These are phyloP conservation scores for Chiroxiphia lanceolata DNA, from an alignment of 2,797 vertebrate species.

Conservation along the genomic window DNA sequence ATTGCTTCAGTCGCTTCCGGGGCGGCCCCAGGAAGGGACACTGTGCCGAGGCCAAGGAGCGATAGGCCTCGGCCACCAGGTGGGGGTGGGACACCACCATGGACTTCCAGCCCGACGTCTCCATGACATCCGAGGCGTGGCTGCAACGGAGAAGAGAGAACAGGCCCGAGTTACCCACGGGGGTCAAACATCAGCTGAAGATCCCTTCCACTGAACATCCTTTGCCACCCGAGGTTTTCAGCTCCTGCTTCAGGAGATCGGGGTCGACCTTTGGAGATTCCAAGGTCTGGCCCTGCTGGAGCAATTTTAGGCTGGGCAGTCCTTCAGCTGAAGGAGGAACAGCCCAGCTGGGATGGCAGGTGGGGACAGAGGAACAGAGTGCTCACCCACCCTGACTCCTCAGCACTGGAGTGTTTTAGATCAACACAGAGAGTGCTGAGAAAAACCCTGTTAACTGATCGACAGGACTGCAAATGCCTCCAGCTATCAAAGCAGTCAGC, in stretches of 20 bases:
- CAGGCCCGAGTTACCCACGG: not conserved
- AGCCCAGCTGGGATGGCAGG: not conserved
- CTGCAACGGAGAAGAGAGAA: conserved; percentile 69
- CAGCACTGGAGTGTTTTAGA: not conserved
- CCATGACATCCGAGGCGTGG: conserved; percentile 97
- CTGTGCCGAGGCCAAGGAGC: conserved; percentile 95
- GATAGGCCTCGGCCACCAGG: conserved; percentile 95
- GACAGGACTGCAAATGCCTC: not conserved
- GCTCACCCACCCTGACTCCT: not conserved
- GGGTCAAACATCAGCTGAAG: not conserved
- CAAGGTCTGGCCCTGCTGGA: not conserved
- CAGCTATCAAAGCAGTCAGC: not conserved
- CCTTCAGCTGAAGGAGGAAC: not conserved
- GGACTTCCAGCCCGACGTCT: conserved; percentile 97
- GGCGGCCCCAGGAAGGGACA: conserved; percentile 96
- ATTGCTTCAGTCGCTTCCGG: conserved; percentile 98
- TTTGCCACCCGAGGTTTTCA: too few relatives aligned
- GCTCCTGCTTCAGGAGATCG: too few relatives aligned
- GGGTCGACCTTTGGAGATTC: not conserved
- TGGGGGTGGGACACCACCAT: conserved; percentile 97
- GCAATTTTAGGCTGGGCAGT: not conserved
- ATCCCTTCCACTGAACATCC: too few relatives aligned
- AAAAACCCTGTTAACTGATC: not conserved
- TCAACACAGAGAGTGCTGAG: not conserved
- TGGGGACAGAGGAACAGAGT: not conserved